phyloP scores from a whole-genome alignment of 2,797 vertebrate genomes.

The Pitangus sulphuratus region DNA sequence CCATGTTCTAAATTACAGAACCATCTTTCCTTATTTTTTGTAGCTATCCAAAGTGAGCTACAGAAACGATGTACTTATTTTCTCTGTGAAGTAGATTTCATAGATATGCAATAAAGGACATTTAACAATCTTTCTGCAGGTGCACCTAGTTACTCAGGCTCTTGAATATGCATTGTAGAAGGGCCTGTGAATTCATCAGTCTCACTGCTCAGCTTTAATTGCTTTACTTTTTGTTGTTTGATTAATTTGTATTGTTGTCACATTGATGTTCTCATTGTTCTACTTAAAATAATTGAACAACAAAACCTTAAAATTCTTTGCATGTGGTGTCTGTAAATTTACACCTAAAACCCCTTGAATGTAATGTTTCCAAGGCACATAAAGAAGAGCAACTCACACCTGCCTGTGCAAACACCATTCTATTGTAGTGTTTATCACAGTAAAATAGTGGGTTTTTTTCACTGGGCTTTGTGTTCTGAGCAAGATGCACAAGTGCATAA shows the following conservation, averaged over 20 bases:
- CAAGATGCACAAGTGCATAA: background rate
- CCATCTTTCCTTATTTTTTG: background rate
- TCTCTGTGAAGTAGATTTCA: background rate
- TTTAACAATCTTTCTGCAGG: background rate
- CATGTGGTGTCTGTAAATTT: slow-evolving; percentile 18
- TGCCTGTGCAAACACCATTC: slow-evolving; percentile 61
- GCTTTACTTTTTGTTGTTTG: slow-evolving; percentile 34
- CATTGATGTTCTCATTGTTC: slow-evolving; percentile 6
- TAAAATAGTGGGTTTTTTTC: slow-evolving; percentile 22
- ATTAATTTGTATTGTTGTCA: slow-evolving; percentile 36
- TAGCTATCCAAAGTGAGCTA: background rate
- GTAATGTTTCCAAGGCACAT: slow-evolving; percentile 19
- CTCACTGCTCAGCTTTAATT: background rate
- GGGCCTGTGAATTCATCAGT: background rate
- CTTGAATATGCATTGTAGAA: slow-evolving; percentile 24
- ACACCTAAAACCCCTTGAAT: background rate
- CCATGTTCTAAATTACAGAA: background rate
- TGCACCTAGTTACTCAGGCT: background rate
- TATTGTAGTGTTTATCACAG: slow-evolving; percentile 54
- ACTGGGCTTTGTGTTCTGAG: slow-evolving; percentile 7
- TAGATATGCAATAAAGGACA: background rate
- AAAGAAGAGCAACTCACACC: slow-evolving; percentile 21
- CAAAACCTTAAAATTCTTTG: background rate
- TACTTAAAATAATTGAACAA: slow-evolving; percentile 53
- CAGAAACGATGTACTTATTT: background rate